Evolutionary conservation across 2,113 vertebrate species (phyloP).

Genomic region (Stigmatopora argus): DNA sequence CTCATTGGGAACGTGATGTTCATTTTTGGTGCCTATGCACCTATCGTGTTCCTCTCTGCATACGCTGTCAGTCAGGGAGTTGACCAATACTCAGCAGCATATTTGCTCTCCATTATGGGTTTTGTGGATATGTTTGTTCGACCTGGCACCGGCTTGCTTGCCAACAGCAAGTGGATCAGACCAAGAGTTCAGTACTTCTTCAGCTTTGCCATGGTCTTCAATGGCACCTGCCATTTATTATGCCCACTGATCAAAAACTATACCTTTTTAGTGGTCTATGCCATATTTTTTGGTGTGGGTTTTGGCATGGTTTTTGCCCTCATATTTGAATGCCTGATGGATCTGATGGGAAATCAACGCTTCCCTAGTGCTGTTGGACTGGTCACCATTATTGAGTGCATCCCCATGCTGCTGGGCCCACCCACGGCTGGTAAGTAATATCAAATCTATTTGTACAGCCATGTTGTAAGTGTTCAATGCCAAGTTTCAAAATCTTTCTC

Average conservation of each 20-base stretch:
- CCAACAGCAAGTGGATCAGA: slow-evolving; percentile 74
- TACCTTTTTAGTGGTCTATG: slow-evolving; percentile 56
- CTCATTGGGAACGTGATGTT: slow-evolving; percentile 74
- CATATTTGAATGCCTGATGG: slow-evolving; percentile 80
- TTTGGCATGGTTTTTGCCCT: slow-evolving; percentile 78
- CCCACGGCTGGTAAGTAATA: slow-evolving; percentile 76
- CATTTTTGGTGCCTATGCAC: slow-evolving; percentile 77
- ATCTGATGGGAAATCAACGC: slow-evolving; percentile 70
- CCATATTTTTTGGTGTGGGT: slow-evolving; percentile 66
- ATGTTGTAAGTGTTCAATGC: background rate
- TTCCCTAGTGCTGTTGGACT: slow-evolving; percentile 76
- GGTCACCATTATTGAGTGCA: slow-evolving; percentile 77
- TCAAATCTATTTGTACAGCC: background rate
- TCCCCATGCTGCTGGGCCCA: slow-evolving; percentile 75
- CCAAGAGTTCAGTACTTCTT: slow-evolving; percentile 77
- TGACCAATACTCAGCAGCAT: slow-evolving; percentile 72
- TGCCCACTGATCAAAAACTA: slow-evolving; percentile 72
- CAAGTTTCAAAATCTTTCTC: no score
- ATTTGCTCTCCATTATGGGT: slow-evolving; percentile 74
- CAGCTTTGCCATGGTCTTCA: slow-evolving; percentile 75
- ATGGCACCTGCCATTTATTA: slow-evolving; percentile 72
- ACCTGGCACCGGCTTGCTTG: slow-evolving; percentile 67
- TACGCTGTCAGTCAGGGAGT: slow-evolving; percentile 72
- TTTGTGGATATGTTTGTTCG: slow-evolving; percentile 77
- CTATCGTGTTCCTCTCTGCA: slow-evolving; percentile 76